Evolutionary conservation across 2,797 vertebrate genomes (phyloP), one percentile per base, ranked within the genome.

Genomic region (Microctenopoma steveboyesi): DNA sequence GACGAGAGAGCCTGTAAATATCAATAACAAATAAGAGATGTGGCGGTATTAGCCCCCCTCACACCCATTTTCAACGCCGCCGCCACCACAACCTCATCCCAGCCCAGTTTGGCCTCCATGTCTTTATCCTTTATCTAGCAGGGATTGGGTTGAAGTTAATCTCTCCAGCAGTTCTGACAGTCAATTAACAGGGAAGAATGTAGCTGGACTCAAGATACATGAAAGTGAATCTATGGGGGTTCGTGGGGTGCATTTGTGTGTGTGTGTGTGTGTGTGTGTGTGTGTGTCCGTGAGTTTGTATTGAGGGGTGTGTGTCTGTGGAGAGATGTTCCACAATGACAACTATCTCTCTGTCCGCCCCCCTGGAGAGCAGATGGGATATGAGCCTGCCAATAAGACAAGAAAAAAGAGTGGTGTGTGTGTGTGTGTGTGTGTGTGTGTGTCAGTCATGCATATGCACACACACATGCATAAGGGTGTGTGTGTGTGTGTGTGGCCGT

Each of bases 101-200:
- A 60, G 85, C 82, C 67, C 79, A 71, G 66, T 80, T 68, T 75
- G 82, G 85, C 74, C 84, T 77, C 72, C 73, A 7, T 64, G 79
- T 89, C 89, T 90, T 89, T 72, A 88, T 82, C 74, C 79, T 88
- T 86, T 83, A 90, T 93, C 90, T 89, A 45, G 75, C 64, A 66
- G 79, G 79, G 90, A 92, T 92, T 91, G 88, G 90, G 79, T 63
- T 84, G 82, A 79, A 92, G 88, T 91, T 95, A 94, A 95, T 94
- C 93, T 94, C 74, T 82, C 57, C 69, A 74, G 86, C 76, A 67
- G 88, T 77, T 87, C 79, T 94, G 93, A 94, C 94, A 94, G 91
- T 92, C 93, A 93, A 94, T 95, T 95, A 95, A 90, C 87, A 78
- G 84, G 87, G 85, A 91, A 93, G 90, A 94, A 93, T 93, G 81